Conservation (phyloP, 37 sponge, comb jelly and placozoan genomes). For the Haliclona indistincta region DNA sequence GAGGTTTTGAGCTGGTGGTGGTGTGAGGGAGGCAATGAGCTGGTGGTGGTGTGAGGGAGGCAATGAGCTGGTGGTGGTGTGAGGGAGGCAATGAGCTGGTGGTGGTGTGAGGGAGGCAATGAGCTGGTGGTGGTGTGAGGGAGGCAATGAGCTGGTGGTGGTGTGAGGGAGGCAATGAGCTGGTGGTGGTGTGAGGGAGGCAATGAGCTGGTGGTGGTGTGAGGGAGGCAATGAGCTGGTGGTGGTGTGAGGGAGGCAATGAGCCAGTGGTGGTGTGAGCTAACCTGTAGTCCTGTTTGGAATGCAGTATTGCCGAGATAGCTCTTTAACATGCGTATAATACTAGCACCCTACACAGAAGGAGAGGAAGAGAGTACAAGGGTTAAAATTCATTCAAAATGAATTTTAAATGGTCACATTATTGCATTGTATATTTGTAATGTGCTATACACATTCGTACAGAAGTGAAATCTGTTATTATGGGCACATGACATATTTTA, state of each 20-base stretch:
- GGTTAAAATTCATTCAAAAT: too few relatives aligned
- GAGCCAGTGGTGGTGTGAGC: background rate
- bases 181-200: background rate
- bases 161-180: background rate
- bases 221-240: background rate
- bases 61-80: background rate
- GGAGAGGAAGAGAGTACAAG: background rate
- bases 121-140: background rate
- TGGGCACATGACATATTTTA: too few relatives aligned
- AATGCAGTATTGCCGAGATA: constrained; percentile 65
- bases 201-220: too few relatives aligned
- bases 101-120: background rate
- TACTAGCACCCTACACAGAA: constrained; percentile 72
- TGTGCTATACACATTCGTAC: too few relatives aligned
- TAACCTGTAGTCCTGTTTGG: constrained; percentile 49
- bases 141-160: too few relatives aligned
- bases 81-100: too few relatives aligned
- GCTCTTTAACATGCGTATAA: constrained; percentile 74
- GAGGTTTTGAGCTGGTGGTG: background rate
- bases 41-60: background rate
- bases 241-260: background rate
- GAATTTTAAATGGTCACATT: too few relatives aligned
- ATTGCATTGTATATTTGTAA: background rate
- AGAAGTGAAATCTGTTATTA: too few relatives aligned
- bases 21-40: too few relatives aligned